phyloP scores from a whole-genome alignment of 2,113 vertebrate species.

The Megaceryle maxima region DNA sequence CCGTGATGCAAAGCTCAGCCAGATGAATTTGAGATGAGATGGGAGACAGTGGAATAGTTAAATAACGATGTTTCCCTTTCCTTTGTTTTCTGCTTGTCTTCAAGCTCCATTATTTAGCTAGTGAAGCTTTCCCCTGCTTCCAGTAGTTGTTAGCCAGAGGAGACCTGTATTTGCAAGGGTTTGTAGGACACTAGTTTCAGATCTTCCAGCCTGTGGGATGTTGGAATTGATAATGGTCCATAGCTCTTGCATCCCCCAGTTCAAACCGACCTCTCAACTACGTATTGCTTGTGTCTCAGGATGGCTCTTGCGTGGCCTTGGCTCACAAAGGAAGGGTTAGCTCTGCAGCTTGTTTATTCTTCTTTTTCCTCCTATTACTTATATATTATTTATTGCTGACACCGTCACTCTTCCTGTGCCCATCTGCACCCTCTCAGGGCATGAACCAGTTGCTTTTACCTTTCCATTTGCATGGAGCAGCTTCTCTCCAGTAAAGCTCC shows the following conservation, averaged over 20 bases:
- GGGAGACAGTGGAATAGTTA: background rate
- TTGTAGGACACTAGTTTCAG: background rate
- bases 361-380: background rate
- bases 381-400: background rate
- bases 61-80: background rate
- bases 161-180: background rate
- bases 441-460: background rate
- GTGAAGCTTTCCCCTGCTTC: background rate
- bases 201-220: background rate
- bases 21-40: background rate
- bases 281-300: background rate
- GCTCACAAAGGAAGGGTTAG: background rate
- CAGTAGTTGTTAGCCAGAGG: background rate
- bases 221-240: background rate
- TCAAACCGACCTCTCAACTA: background rate
- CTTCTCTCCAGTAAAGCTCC: background rate
- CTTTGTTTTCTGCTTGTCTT: background rate
- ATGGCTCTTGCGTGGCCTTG: background rate
- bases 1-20: background rate
- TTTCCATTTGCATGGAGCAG: background rate
- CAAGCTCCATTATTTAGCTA: background rate
- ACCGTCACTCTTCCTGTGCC: background rate
- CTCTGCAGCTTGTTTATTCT: background rate
- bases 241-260: fast-evolving
- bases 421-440: background rate